These are phyloP conservation scores for Nipponacmea schrenckii DNA, from an alignment of 2,888 invertebrate genomes.

Conservation along the genomic window DNA sequence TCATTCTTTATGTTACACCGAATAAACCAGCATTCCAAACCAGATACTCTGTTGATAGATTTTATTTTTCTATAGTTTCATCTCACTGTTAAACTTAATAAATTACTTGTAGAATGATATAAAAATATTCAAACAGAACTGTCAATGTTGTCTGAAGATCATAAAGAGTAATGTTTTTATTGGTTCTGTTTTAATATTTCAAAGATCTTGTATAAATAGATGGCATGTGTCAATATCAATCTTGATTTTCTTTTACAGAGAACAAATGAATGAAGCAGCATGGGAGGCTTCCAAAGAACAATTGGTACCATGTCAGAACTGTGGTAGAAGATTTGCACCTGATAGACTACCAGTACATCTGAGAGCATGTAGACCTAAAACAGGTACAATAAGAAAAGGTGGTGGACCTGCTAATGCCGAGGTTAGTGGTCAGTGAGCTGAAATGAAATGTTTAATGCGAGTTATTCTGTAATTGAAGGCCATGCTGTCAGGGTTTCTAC, in stretches of 20 bases:
- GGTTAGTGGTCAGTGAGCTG: slow-evolving; percentile 13
- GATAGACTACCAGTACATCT: slow-evolving; percentile 76
- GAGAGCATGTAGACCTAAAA: slow-evolving; percentile 52
- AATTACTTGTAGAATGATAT: too few species aligned
- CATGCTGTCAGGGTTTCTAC: background rate
- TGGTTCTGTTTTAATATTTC: too few species aligned
- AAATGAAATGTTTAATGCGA: background rate
- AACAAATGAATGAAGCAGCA: slow-evolving; percentile 70
- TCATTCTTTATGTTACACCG: too few species aligned
- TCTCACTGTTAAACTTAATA: too few species aligned
- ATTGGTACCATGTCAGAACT: slow-evolving; percentile 75
- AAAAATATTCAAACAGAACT: too few species aligned
- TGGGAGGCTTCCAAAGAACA: slow-evolving; percentile 73
- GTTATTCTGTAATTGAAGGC: background rate
- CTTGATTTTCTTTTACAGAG: slow-evolving; percentile 33
- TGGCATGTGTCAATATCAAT: too few species aligned
- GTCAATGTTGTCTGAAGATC: too few species aligned
- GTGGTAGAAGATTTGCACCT: slow-evolving; percentile 76
- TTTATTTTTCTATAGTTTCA: too few species aligned
- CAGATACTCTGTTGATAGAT: too few species aligned
- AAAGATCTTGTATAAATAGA: too few species aligned
- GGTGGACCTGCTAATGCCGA: slow-evolving; percentile 2
- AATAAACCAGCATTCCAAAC: too few species aligned
- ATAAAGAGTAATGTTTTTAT: too few species aligned
- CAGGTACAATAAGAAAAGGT: slow-evolving; percentile 25